Conservation (phyloP, 2,797 vertebrate genomes). For the Sebastes steindachneri region DNA sequence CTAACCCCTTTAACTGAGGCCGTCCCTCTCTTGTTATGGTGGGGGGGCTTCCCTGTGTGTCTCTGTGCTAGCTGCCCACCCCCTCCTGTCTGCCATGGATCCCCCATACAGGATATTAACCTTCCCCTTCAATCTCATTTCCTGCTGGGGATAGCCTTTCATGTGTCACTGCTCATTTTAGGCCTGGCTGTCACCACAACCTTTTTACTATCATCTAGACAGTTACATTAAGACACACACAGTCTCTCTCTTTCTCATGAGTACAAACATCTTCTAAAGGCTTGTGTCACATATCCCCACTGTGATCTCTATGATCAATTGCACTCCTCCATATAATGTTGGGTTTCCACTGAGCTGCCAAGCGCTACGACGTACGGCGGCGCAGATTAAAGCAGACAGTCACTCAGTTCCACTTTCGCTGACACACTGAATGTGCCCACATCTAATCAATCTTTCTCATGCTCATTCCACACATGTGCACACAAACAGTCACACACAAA, state of each 20-base stretch:
- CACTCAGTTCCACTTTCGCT: slow-evolving; percentile 55
- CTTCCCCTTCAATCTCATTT: slow-evolving; percentile 78
- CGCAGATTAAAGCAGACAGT: slow-evolving; percentile 61
- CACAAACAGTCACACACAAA: slow-evolving; percentile 24
- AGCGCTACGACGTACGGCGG: slow-evolving; percentile 32
- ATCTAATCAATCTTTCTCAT: slow-evolving; percentile 56
- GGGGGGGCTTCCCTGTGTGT: slow-evolving; percentile 54
- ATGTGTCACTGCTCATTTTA: slow-evolving; percentile 73
- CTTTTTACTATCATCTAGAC: slow-evolving; percentile 55
- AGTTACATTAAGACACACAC: slow-evolving; percentile 19
- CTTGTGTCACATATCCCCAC: slow-evolving; percentile 13
- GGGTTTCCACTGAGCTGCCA: slow-evolving; percentile 28
- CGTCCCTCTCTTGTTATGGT: slow-evolving; percentile 58
- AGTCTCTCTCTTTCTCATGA: slow-evolving; percentile 24
- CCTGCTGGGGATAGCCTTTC: slow-evolving; percentile 77
- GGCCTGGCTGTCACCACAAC: slow-evolving; percentile 69
- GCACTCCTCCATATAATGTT: slow-evolving; percentile 22
- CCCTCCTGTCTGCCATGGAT: slow-evolving; percentile 32
- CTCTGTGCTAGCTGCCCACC: slow-evolving; percentile 26
- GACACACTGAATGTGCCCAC: slow-evolving; percentile 43
- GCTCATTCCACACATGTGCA: slow-evolving; percentile 19
- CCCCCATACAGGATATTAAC: slow-evolving; percentile 77
- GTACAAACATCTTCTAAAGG: slow-evolving; percentile 14
- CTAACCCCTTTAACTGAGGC: slow-evolving; percentile 56
- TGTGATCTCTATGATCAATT: slow-evolving; percentile 40